Conservation (phyloP, 2,888 invertebrate species). For the Sminthurides aquaticus region DNA sequence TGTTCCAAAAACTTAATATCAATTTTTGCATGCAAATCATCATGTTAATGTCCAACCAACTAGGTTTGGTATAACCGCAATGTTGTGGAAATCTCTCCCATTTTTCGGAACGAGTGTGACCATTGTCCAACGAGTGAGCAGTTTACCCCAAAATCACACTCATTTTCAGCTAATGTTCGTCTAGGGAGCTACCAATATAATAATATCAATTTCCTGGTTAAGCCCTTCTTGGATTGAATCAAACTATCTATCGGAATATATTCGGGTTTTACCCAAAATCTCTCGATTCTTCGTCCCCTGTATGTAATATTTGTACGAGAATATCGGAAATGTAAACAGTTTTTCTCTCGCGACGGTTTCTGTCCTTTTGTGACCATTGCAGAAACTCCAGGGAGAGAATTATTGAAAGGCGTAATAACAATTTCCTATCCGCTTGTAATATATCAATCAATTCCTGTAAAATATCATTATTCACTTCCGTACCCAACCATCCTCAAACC, state of each 20-base stretch:
- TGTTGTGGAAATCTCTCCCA: neutral
- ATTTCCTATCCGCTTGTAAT: no score
- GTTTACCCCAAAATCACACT: neutral
- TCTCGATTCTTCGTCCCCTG: conserved; percentile 9
- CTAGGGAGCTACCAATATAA: neutral
- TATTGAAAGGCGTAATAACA: no score
- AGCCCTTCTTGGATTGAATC: neutral
- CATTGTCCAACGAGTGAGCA: neutral
- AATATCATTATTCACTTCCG: no score
- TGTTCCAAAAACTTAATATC: neutral
- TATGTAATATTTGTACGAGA: no score
- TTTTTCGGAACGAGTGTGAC: neutral
- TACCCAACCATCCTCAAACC: no score
- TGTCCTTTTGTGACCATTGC: no score
- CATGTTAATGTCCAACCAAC: neutral
- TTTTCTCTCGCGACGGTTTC: no score
- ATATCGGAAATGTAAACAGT: no score
- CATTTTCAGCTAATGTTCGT: neutral
- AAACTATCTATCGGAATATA: no score
- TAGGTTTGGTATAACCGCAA: neutral
- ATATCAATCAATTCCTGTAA: no score
- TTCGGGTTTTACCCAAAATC: neutral
- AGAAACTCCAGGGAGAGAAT: no score
- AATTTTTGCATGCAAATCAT: neutral
- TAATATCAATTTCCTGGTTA: neutral